Base-by-base conservation (phyloP, 2,113 vertebrate species). In the Spheniscus mendiculus region DNA sequence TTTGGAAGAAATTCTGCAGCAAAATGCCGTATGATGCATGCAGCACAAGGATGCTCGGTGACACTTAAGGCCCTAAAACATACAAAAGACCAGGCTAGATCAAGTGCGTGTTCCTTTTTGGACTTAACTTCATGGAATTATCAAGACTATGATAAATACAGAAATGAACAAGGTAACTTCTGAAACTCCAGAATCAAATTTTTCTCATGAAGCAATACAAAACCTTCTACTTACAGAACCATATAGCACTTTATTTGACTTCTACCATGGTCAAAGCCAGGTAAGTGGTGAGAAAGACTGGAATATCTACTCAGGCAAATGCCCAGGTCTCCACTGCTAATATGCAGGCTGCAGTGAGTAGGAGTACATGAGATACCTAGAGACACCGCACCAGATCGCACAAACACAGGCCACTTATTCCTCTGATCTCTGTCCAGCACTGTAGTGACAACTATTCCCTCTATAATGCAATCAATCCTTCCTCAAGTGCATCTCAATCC, bases 11-110 rank as follows among this genome's bases (percentile, higher is more conserved):
- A 32, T 8, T 61, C 45, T 47, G 45, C 36, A 67, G 52, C 29
- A 71, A 44, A 72, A 58, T 4, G 3, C 30, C 16, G 15, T 15
- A 18, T 0, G 6, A 56, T 2, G 5, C 38, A 14, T 1, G 14
- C 74, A 86, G 25, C 40, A 22, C 45, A 40, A 40, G 76, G n/a
- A 47, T 6, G 26, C 25, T 19, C 1, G 4, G 45, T 53, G 76
- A 65, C 59, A 61, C 17, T 26, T n/a, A 17, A 47, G 34, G 16
- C 23, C 52, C 20, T 59, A 58, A 17, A 66, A n/a, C 17, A 22
- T 10, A 18, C 23, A 61, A 38, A 6, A 45, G 27, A n/a, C 10
- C 45, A 30, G 11, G 30, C 29, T 20, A 61, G 67, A 11, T 40
- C 22, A 52, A 50, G 18, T 5, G 18, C 44, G 17, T 34, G 7